Base-by-base conservation (phyloP, 2,113 vertebrate species). In the Agapornis roseicollis region DNA sequence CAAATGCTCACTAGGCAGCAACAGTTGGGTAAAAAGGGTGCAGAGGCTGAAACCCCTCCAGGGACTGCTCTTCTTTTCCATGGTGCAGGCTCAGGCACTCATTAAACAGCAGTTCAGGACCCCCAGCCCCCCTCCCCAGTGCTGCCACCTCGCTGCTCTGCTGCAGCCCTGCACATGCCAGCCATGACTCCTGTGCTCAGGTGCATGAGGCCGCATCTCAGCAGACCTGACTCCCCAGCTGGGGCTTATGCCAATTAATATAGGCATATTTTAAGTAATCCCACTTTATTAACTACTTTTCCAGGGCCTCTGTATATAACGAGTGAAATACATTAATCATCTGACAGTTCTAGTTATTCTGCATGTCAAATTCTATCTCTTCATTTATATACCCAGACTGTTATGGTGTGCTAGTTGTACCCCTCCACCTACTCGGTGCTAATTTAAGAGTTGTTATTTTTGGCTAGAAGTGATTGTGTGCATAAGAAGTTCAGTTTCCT, bases 101-200 rank as follows among this genome's bases (percentile, higher is more conserved):
- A 23, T 29, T 58, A 39, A 47, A 65, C 13, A 17, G 5, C 33
- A 69, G 27, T 0, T 0, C 39, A 22, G 55, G 33, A n/a, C 20
- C 33, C 23, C 55, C 55, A 56, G 55, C 33, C 19, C 55, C 55
- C 20, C 55, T 56, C 55, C 9, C 10, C 39, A 17, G 0, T 2
- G 55, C 71, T 15, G 53, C 29, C 1, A 1, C 3, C 17, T 13
- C 28, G 24, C 25, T 28, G 17, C 41, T 58, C 73, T 18, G 28
- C 56, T 19, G 33, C 8, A 2, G 44, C 80, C 69, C 41, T 9
- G 1, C 17, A 5, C 13, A 24, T 1, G 0, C 11, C 0, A 0
- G n/a, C 41, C 4, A 0, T 4, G 1, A 37, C 25, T 70, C 46
- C 31, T 3, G 1, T 1, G 0, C 5, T 20, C 5, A 1, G 16